Base-by-base conservation (phyloP, 1,140 invertebrate genomes). In the Anastrepha obliqua region DNA sequence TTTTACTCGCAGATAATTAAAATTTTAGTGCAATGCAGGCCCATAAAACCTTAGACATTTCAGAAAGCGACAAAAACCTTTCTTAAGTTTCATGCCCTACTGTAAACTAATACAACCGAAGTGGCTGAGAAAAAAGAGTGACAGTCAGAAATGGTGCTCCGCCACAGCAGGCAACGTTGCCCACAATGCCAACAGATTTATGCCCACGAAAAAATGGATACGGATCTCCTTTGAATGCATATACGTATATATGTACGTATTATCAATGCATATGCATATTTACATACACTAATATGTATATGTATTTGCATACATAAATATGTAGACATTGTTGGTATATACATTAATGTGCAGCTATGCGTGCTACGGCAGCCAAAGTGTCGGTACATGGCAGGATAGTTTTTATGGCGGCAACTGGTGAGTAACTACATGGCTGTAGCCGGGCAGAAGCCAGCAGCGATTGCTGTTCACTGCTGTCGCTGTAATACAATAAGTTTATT, bases 401-500 rank as follows among this genome's bases (percentile, higher is more conserved):
- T 20, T 67, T 67, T 67, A 20, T 42, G 20, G 3, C 64, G 20
- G 64, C 1, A 67, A 67, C 39, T 20, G 13, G 64, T 67, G 64
- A 67, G 64, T 42, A 42, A 74, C 70, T 74, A 47, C n/a, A 44
- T 74, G 44, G 17, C 70, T 47, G 44, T 47, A 42, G 70, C 39
- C 70, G 70, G 42, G 70, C 70, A 47, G 11, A 1, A 47, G 70
- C 44, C 44, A 47, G 44, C 44, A 74, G 70, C 44, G 44, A 74
- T 44, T 74, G 39, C 70, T 74, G 70, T 74, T 74, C 70, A 74
- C 42, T 86, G 51, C 51, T 86, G 20, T 62, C 44, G 44, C 60
- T 87, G 62, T 42, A 87, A 87, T 87, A 65, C 86, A 65, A 87
- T 87, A 87, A 65, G 86, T 59, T 87, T 87, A 87, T 87, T 65